These are phyloP conservation scores for Serripes groenlandicus DNA, from an alignment of 2,888 invertebrate genomes.

Conservation along the genomic window DNA sequence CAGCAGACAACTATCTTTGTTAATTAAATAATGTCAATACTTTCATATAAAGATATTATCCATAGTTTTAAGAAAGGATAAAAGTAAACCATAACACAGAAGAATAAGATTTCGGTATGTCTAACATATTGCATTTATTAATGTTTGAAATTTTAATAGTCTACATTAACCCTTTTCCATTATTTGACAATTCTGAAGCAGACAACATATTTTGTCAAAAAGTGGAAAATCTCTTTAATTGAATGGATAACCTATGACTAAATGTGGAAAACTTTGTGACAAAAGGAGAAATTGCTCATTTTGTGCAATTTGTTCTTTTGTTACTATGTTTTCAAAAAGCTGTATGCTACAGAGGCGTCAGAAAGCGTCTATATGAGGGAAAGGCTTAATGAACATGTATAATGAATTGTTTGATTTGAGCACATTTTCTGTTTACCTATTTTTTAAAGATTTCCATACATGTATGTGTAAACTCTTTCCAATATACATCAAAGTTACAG, in stretches of 20 bases:
- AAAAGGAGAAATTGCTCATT: slow-evolving; percentile 13
- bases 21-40: too few relatives aligned
- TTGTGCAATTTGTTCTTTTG: neutral
- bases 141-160: neutral
- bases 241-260: neutral
- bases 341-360: neutral
- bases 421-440: too few relatives aligned
- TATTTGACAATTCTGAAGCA: neutral
- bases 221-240: neutral
- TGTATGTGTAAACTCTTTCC: too few relatives aligned
- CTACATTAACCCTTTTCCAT: neutral
- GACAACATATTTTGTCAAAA: neutral
- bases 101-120: too few relatives aligned
- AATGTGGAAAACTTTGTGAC: neutral
- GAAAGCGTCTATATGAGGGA: neutral
- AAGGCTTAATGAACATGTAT: too few relatives aligned
- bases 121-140: neutral
- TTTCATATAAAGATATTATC: too few relatives aligned
- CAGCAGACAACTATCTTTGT: too few relatives aligned
- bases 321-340: neutral
- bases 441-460: too few relatives aligned
- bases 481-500: too few relatives aligned
- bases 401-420: too few relatives aligned
- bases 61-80: too few relatives aligned
- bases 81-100: too few relatives aligned